These are phyloP conservation scores for Montipora cactus DNA, from an alignment of 64 coral and sea anemone species.

Conservation along the genomic window DNA sequence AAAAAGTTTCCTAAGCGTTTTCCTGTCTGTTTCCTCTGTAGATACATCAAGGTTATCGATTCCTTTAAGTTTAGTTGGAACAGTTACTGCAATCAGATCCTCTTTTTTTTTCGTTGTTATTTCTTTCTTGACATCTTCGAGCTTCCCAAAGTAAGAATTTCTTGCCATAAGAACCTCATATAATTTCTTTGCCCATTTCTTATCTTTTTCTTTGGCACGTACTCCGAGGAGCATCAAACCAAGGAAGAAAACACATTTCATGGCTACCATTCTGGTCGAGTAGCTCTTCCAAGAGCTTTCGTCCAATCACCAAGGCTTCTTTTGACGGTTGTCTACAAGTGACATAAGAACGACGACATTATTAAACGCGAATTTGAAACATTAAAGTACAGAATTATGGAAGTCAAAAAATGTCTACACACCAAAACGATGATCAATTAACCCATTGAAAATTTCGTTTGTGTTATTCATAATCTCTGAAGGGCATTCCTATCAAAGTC, in stretches of 20 bases:
- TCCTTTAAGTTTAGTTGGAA: conserved; percentile 10
- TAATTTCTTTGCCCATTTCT: conserved; percentile 5
- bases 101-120: background rate
- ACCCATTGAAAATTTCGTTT: no score
- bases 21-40: background rate
- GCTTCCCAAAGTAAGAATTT: background rate
- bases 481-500: no score
- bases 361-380: no score
- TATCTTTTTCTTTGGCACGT: background rate
- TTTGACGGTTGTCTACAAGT: no score
- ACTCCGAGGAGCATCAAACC: background rate
- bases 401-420: no score
- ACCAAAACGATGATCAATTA: no score
- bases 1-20: background rate
- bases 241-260: background rate
- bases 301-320: no score
- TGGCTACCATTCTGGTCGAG: background rate
- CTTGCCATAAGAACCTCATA: conserved; percentile 2
- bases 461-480: no score
- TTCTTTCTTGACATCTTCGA: background rate
- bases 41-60: conserved; percentile 27
- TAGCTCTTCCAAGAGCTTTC: no score
- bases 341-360: no score
- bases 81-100: background rate
- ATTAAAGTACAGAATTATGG: no score